phyloP scores from a whole-genome alignment of 2,797 vertebrate genomes.

The Syngnathus acus region DNA sequence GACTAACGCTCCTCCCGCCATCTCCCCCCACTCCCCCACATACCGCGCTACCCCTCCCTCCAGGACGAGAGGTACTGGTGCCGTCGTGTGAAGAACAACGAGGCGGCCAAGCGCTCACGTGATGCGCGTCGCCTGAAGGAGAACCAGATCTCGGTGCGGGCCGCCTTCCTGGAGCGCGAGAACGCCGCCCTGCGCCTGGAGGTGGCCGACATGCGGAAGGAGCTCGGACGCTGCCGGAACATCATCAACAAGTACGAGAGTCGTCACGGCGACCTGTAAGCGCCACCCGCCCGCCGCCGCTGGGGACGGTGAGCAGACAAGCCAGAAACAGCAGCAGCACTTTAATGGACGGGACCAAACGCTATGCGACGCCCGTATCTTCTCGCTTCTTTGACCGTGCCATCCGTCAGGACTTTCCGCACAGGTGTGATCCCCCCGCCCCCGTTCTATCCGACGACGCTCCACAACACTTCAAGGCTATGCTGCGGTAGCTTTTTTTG shows the following conservation, averaged over 20 bases:
- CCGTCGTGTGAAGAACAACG: conserved; percentile 87
- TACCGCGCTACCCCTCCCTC: conserved; percentile 31
- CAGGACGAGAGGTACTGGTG: conserved; percentile 92
- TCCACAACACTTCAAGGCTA: too few species aligned
- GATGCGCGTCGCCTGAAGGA: conserved; percentile 90
- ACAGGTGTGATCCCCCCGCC: background rate
- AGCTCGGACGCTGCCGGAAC: conserved; percentile 82
- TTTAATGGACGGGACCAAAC: conserved; percentile 35
- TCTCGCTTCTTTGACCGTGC: background rate
- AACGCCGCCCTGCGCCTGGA: conserved; percentile 81
- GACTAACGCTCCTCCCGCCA: conserved; percentile 39
- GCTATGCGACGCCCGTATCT: background rate
- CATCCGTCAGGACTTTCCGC: background rate
- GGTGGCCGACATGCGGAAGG: conserved; percentile 84
- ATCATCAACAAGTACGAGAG: conserved; percentile 85
- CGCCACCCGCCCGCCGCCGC: too few species aligned
- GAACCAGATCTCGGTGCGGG: conserved; percentile 90
- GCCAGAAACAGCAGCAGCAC: conserved; percentile 52
- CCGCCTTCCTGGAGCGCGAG: conserved; percentile 89
- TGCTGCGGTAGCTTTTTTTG: too few species aligned
- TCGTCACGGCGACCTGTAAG: conserved; percentile 81
- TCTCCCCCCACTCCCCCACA: conserved; percentile 36
- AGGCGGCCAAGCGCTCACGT: conserved; percentile 85
- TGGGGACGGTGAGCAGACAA: conserved; percentile 14
- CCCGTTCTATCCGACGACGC: background rate